phyloP scores from a whole-genome alignment of 1,140 invertebrate genomes.

The Acromyrmex echinatior region DNA sequence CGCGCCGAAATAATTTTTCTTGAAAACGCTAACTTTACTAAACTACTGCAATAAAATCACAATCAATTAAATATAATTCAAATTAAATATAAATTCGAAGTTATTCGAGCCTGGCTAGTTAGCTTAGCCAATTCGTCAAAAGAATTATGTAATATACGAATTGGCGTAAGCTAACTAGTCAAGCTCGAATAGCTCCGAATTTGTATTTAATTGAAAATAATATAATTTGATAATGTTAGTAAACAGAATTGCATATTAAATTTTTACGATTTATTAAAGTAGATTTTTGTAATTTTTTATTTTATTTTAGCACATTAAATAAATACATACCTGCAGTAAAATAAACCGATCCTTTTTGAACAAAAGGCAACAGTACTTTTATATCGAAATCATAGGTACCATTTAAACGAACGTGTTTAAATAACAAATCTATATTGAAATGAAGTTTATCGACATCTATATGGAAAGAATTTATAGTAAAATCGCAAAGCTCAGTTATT shows the following conservation, averaged over 20 bases:
- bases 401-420: constrained; percentile 86
- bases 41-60: too few relatives aligned
- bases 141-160: too few relatives aligned
- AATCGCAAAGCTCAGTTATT: constrained; percentile 86
- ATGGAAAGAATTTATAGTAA: constrained; percentile 85
- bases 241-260: background rate
- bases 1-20: too few relatives aligned
- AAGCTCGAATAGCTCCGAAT: too few relatives aligned
- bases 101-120: too few relatives aligned
- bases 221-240: background rate
- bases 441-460: constrained; percentile 87
- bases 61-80: too few relatives aligned
- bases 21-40: too few relatives aligned
- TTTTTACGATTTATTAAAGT: background rate
- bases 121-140: too few relatives aligned
- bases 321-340: constrained; percentile 48
- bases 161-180: too few relatives aligned
- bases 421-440: constrained; percentile 83
- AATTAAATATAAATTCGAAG: too few relatives aligned
- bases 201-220: too few relatives aligned
- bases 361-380: constrained; percentile 85
- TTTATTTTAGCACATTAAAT: constrained; percentile 11
- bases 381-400: constrained; percentile 88
- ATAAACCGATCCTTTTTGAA: constrained; percentile 77
- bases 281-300: background rate